Evolutionary conservation across 2,113 vertebrate genomes (phyloP).

Genomic region (Sceloporus undulatus): DNA sequence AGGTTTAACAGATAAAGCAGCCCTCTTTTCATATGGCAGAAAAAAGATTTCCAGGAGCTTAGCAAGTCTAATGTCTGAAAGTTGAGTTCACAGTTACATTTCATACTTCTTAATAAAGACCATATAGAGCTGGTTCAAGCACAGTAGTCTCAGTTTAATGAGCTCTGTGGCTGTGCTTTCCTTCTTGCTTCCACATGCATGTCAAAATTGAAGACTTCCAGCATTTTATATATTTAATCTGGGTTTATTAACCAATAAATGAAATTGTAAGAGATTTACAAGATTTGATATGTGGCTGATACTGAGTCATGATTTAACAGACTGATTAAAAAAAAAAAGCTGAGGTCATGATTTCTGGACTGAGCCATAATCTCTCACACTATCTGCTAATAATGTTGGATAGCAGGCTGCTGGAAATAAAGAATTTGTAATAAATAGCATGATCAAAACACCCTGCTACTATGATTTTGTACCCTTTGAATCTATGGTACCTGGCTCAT

Average conservation of each 20-base stretch:
- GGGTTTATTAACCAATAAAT: neutral
- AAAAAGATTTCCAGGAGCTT: neutral
- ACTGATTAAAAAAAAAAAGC: neutral
- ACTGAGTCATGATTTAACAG: too few relatives aligned
- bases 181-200: neutral
- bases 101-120: neutral
- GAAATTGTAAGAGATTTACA: neutral
- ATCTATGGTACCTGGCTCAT: neutral
- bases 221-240: neutral
- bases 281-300: neutral
- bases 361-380: too few relatives aligned
- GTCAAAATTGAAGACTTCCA: neutral
- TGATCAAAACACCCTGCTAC: too few relatives aligned
- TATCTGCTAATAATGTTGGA: neutral
- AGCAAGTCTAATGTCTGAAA: too few relatives aligned
- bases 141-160: too few relatives aligned
- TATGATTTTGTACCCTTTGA: neutral
- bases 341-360: neutral
- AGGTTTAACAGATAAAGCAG: neutral
- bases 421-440: too few relatives aligned
- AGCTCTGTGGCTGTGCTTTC: neutral
- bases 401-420: neutral
- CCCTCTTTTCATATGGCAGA: neutral
- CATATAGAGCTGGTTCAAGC: neutral
- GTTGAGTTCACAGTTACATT: neutral